A percentile compares a stretch with the other conserved stretches of the same genome.
Conservation (phyloP, 2,888 invertebrate genomes). For the Hofmannophila pseudospretella region DNA sequence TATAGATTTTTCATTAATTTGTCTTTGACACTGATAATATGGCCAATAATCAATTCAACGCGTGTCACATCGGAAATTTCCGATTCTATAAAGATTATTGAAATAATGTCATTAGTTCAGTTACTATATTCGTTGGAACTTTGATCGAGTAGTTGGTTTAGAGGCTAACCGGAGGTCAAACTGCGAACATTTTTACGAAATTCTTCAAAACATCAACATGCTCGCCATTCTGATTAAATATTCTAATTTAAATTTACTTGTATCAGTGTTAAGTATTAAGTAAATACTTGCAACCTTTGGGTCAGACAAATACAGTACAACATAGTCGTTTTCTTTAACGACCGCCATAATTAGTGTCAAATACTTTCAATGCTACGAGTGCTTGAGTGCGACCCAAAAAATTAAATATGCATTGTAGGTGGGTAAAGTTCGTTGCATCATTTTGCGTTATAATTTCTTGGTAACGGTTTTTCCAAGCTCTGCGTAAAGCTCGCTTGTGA, state of each 20-base stretch:
- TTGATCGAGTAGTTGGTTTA: too few species aligned
- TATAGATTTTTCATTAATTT: slow-evolving; percentile 30
- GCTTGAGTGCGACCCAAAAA: not conserved
- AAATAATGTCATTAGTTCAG: not conserved
- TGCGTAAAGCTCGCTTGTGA: slow-evolving; percentile 3
- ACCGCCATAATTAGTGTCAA: not conserved
- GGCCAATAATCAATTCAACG: slow-evolving; percentile 7
- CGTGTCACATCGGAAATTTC: slow-evolving; percentile 11
- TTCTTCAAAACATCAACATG: too few species aligned
- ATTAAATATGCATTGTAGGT: not conserved
- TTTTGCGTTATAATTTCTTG: slow-evolving; percentile 1
- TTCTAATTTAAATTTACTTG: too few species aligned
- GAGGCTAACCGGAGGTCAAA: too few species aligned
- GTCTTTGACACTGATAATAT: slow-evolving; percentile 22
- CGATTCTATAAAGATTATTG: slow-evolving; percentile 4
- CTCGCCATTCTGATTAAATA: too few species aligned
- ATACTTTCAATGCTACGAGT: too few species aligned
- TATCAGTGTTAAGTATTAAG: too few species aligned
- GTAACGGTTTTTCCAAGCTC: slow-evolving; percentile 7
- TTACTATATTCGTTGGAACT: too few species aligned
- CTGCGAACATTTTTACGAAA: too few species aligned
- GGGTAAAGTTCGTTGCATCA: not conserved
- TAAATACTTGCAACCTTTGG: too few species aligned
- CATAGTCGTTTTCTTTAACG: not conserved
- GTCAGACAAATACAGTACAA: not conserved